Percentiles rank a stretch among this genome's conserved stretches.
Conservation (phyloP, 2,113 vertebrate genomes). For the Odocoileus virginianus region DNA sequence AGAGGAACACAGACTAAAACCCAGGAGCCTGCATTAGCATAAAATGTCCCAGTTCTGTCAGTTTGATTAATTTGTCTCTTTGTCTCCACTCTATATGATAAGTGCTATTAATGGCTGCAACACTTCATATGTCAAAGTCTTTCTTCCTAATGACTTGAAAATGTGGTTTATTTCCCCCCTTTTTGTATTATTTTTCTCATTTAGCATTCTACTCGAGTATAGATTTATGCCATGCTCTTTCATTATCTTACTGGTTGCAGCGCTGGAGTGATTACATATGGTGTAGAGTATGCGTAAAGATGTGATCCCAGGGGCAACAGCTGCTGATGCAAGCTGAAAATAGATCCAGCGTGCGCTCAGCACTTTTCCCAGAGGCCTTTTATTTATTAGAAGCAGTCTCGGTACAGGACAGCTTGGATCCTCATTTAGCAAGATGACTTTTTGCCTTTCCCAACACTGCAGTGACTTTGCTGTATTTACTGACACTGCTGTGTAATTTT, state of each 20-base stretch:
- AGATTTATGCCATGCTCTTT: conserved; percentile 88
- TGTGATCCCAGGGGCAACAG: conserved; percentile 89
- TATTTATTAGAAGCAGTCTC: conserved; percentile 90
- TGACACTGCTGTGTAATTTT: conserved; percentile 84
- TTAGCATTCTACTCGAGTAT: conserved; percentile 86
- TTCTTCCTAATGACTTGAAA: conserved; percentile 89
- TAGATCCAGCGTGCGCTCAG: conserved; percentile 92
- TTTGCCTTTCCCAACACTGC: conserved; percentile 81
- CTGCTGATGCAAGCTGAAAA: conserved; percentile 99
- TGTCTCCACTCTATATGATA: conserved; percentile 90
- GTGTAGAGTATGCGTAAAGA: conserved; percentile 89
- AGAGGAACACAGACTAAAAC: conserved; percentile 84
- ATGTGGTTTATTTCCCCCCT: conserved; percentile 85
- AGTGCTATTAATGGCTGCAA: conserved; percentile 90
- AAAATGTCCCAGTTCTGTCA: conserved; percentile 92
- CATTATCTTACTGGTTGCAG: conserved; percentile 90
- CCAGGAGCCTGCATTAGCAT: conserved; percentile 85
- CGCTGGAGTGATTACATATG: conserved; percentile 93
- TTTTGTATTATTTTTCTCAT: conserved; percentile 87
- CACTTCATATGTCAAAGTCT: conserved; percentile 89
- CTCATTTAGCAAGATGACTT: conserved; percentile 87
- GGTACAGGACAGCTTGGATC: conserved; percentile 82
- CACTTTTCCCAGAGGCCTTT: conserved; percentile 92
- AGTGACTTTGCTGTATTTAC: conserved; percentile 86
- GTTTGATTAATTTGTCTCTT: conserved; percentile 92